phyloP scores from a whole-genome alignment of 2,797 vertebrate genomes.

The Alosa sapidissima region DNA sequence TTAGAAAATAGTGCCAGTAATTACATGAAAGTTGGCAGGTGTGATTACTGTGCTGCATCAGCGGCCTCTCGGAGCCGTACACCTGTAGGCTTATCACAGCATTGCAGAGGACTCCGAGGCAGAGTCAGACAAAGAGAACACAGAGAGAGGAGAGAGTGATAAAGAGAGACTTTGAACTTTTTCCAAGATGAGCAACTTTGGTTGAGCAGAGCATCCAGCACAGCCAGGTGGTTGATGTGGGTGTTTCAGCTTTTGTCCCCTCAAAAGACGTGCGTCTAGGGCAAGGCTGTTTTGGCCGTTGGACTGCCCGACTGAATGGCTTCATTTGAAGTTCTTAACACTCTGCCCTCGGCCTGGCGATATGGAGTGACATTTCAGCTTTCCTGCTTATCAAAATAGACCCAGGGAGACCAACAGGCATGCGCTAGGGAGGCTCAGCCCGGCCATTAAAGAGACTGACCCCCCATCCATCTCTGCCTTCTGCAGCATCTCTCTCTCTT shows the following conservation, averaged over 20 bases:
- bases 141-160: background rate
- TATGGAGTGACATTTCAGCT: conserved; percentile 1
- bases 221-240: background rate
- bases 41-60: conserved; percentile 1
- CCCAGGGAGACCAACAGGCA: background rate
- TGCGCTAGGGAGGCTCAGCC: background rate
- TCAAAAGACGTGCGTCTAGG: background rate
- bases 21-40: background rate
- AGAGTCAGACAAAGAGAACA: background rate
- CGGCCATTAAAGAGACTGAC: background rate
- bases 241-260: background rate
- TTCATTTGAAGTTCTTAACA: background rate
- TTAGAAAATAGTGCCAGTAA: background rate
- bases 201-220: background rate
- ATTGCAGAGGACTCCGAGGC: background rate
- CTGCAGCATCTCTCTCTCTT: background rate
- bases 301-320: background rate
- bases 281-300: background rate
- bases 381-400: background rate
- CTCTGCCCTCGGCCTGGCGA: background rate
- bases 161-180: conserved; percentile 2
- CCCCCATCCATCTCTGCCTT: background rate
- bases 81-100: background rate
- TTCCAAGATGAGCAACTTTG: background rate
- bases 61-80: background rate